Conservation (phyloP, 2,888 invertebrate species). For the Conomelus anceps region DNA sequence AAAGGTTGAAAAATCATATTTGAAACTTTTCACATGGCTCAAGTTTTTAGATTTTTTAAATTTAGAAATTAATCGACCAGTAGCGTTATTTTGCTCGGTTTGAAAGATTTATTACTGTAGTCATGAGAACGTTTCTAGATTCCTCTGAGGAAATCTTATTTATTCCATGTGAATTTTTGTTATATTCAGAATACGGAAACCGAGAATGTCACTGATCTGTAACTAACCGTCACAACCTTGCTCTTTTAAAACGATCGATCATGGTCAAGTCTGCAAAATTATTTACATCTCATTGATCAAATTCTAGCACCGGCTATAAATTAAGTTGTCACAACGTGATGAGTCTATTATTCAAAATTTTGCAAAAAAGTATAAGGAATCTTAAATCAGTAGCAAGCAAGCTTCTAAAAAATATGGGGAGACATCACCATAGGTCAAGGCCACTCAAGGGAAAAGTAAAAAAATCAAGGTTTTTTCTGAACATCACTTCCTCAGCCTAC, state of each 20-base stretch:
- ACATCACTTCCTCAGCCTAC: background rate
- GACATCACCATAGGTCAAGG: background rate
- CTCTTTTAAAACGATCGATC: background rate
- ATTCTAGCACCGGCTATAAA: background rate
- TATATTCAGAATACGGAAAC: background rate
- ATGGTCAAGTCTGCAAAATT: background rate
- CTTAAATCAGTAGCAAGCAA: background rate
- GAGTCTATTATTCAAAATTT: background rate
- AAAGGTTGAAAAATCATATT: too few relatives aligned
- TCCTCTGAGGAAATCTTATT: background rate
- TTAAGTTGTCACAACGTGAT: background rate
- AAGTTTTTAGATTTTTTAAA: too few relatives aligned
- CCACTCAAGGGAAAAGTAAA: background rate
- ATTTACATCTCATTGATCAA: background rate
- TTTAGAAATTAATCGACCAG: too few relatives aligned
- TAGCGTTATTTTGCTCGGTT: too few relatives aligned
- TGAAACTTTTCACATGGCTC: too few relatives aligned
- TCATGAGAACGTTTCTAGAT: background rate
- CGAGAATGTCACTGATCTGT: background rate
- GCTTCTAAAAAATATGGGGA: background rate
- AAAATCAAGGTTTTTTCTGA: background rate
- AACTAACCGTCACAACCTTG: background rate
- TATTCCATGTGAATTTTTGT: background rate
- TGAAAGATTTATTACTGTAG: too few relatives aligned
- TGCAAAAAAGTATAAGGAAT: background rate